Conservation (phyloP, 2,113 vertebrate genomes). For the Cyanoramphus novaezelandiae region DNA sequence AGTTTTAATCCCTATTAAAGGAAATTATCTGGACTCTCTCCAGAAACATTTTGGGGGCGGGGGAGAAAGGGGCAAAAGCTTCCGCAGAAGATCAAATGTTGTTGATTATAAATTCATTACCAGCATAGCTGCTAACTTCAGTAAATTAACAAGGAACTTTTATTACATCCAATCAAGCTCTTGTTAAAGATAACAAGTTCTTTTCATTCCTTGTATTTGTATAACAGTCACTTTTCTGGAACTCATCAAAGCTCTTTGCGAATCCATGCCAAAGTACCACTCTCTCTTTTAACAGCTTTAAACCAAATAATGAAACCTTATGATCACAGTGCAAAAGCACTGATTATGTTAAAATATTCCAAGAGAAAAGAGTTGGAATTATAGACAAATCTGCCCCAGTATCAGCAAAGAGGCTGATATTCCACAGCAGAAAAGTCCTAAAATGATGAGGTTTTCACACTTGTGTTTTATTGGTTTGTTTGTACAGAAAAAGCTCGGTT, state of each 20-base stretch:
- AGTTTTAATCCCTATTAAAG: slow-evolving; percentile 59
- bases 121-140: slow-evolving; percentile 54
- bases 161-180: slow-evolving; percentile 56
- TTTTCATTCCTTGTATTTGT: slow-evolving; percentile 55
- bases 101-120: slow-evolving; percentile 69
- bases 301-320: slow-evolving; percentile 30
- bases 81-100: slow-evolving; percentile 63
- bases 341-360: slow-evolving; percentile 2
- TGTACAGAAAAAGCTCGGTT: neutral
- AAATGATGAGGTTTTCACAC: neutral
- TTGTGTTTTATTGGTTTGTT: slow-evolving; percentile 11
- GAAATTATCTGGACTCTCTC: slow-evolving; percentile 65
- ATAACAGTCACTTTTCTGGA: slow-evolving; percentile 55
- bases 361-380: slow-evolving; percentile 1
- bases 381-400: neutral
- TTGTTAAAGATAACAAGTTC: slow-evolving; percentile 69
- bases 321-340: neutral
- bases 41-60: slow-evolving; percentile 4
- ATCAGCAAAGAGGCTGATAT: neutral
- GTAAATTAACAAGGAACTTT: slow-evolving; percentile 67
- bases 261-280: slow-evolving; percentile 21
- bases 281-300: slow-evolving; percentile 46
- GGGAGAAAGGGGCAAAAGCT: slow-evolving; percentile 39
- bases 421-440: neutral
- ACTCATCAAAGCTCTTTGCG: slow-evolving; percentile 40